Evolutionary conservation across 2,797 vertebrate genomes (phyloP).

Genomic region (Apogon talboti): DNA sequence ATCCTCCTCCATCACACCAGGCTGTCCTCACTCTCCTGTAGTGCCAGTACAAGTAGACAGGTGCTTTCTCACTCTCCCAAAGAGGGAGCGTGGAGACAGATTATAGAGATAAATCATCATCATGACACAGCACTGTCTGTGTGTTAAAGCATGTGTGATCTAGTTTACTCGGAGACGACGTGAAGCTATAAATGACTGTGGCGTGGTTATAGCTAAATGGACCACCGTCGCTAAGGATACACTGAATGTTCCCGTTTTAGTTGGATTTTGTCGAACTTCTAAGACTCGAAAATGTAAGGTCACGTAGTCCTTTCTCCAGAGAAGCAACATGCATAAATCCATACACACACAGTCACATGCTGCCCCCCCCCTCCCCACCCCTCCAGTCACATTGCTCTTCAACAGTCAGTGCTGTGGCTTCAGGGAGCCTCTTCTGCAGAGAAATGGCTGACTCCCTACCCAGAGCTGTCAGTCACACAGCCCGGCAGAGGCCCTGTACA

Average conservation of each 20-base stretch:
- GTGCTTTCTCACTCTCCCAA: slow-evolving; percentile 47
- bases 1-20: slow-evolving; percentile 31
- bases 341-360: slow-evolving; percentile 2
- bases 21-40: slow-evolving; percentile 31
- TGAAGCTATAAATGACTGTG: too few relatives aligned
- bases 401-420: slow-evolving; percentile 6
- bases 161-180: too few relatives aligned
- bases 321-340: not conserved
- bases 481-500: slow-evolving; percentile 39
- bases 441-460: slow-evolving; percentile 35
- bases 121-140: slow-evolving; percentile 11
- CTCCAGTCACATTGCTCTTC: slow-evolving; percentile 4
- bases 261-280: slow-evolving; percentile 2
- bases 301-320: not conserved
- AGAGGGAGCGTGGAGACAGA: slow-evolving; percentile 31
- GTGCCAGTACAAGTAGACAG: slow-evolving; percentile 48
- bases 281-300: not conserved
- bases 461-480: slow-evolving; percentile 49
- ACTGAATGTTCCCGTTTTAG: not conserved
- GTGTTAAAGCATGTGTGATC: slow-evolving; percentile 8
- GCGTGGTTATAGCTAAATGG: too few relatives aligned
- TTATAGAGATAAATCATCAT: slow-evolving; percentile 43
- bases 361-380: slow-evolving; percentile 2
- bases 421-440: slow-evolving; percentile 8
- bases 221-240: not conserved